Percentiles rank a stretch among this genome's conserved stretches.
phyloP scores from a whole-genome alignment of 2,113 vertebrate species.

The Phaetusa simplex region DNA sequence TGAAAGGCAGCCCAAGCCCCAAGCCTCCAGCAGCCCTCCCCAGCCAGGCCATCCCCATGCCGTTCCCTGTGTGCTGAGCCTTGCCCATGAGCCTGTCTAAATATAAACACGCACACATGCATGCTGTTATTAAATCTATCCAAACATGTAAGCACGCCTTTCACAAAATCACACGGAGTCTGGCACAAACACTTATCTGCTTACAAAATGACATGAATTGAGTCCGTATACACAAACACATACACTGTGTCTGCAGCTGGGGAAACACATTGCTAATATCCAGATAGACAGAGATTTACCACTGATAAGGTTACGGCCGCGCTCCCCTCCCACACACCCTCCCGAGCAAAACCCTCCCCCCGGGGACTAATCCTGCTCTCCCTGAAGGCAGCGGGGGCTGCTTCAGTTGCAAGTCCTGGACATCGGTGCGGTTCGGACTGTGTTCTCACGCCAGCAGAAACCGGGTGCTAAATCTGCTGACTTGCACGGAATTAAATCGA shows the following conservation, averaged over 20 bases:
- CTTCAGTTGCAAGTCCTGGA: neutral
- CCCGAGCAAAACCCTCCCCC: neutral
- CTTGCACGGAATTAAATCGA: neutral
- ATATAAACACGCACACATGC: neutral
- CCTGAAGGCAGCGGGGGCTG: neutral
- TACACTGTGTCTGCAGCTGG: neutral
- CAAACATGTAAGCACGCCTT: neutral
- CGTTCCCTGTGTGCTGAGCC: neutral
- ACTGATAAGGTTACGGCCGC: neutral
- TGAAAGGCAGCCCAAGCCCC: neutral
- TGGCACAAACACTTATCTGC: slow-evolving; percentile 22
- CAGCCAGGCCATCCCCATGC: neutral
- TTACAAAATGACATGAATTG: slow-evolving; percentile 25
- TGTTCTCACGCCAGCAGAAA: neutral
- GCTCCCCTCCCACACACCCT: neutral
- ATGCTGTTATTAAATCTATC: slow-evolving; percentile 20
- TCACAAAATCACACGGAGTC: neutral
- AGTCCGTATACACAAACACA: slow-evolving; percentile 28
- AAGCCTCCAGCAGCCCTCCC: neutral
- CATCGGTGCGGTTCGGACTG: accelerated
- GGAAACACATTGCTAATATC: slow-evolving; percentile 36
- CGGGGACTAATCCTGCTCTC: neutral
- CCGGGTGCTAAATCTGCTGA: neutral
- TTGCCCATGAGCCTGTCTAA: neutral
- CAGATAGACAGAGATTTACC: slow-evolving; percentile 1